Evolutionary conservation across 1,140 invertebrate species (phyloP), one percentile per base, ranked within the genome.

Genomic region (Heliconius eleuchia): DNA sequence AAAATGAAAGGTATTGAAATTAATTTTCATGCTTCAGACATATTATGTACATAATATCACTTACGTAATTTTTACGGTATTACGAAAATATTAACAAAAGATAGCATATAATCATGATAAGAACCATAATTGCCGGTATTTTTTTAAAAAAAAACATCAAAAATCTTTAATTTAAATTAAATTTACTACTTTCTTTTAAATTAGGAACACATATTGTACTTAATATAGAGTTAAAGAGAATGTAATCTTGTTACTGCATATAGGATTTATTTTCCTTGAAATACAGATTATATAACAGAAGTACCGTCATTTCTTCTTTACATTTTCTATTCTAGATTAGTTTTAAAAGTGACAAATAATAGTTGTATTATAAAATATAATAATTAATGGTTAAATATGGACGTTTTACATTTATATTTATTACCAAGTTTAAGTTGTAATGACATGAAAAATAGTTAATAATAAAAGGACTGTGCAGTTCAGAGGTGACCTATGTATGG

Each of bases 401-500:
- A 9, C 8, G 9, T 66, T 30, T 30, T 3, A 2, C 13, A 30
- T 27, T 66, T 23, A 66, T 11, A 13, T 27, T 66, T 27, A 8
- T 66, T 60, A 30, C 27, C 3, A 66, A 27, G 11, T 66, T 66
- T 30, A 16, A 66, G 11, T 30, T 66, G 11, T 30, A 23, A 27
- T 74, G 18, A 50, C 1, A 74, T 52, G 23, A 11, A 34, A 66
- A 66, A 66, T 66, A 30, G 27, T 30, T 9, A 30, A 66, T 27
- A 52, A 52, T 52, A 18, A 52, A 52, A 19, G 60, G 71, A 72
- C 71, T 19, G n/a, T 42, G 71, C 9, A 85, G 76, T 73, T 83
- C 78, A 82, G 80, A 83, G 90, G 88, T 89, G 88, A 92, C 87
- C 88, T 88, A 82, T 86, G 85, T 85, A 91, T 88, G 85, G 87